phyloP scores from a whole-genome alignment of 2,888 invertebrate species.

The Deilephila porcellus region DNA sequence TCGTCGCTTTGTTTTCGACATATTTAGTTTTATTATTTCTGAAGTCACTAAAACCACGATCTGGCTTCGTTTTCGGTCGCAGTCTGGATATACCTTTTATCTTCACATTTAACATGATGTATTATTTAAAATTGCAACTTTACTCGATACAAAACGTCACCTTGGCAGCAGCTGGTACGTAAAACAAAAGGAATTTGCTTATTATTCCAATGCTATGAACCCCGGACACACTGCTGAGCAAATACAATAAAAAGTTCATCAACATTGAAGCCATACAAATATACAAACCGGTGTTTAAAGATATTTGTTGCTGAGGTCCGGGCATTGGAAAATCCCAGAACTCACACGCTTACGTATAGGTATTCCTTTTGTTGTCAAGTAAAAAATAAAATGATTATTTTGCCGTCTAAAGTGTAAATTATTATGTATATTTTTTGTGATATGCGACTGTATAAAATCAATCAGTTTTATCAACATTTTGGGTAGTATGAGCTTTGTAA shows the following conservation, averaged over 20 bases:
- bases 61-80: too few relatives aligned
- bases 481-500: too few relatives aligned
- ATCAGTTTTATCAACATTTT: too few relatives aligned
- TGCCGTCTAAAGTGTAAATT: too few relatives aligned
- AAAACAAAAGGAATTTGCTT: constrained; percentile 41
- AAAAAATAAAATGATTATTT: too few relatives aligned
- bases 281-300: neutral
- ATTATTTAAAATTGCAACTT: neutral
- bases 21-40: too few relatives aligned
- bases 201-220: constrained; percentile 38
- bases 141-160: neutral
- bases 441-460: too few relatives aligned
- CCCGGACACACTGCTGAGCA: constrained; percentile 36
- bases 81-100: neutral
- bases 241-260: constrained; percentile 60
- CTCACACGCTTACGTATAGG: neutral
- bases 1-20: too few relatives aligned
- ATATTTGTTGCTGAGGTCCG: constrained; percentile 1
- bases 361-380: neutral
- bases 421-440: too few relatives aligned
- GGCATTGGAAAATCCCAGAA: neutral
- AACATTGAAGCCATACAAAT: constrained; percentile 37
- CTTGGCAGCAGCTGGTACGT: neutral
- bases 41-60: too few relatives aligned
- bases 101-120: neutral